Evolutionary conservation across 2,113 vertebrate genomes (phyloP).

Genomic region (Junco hyemalis): DNA sequence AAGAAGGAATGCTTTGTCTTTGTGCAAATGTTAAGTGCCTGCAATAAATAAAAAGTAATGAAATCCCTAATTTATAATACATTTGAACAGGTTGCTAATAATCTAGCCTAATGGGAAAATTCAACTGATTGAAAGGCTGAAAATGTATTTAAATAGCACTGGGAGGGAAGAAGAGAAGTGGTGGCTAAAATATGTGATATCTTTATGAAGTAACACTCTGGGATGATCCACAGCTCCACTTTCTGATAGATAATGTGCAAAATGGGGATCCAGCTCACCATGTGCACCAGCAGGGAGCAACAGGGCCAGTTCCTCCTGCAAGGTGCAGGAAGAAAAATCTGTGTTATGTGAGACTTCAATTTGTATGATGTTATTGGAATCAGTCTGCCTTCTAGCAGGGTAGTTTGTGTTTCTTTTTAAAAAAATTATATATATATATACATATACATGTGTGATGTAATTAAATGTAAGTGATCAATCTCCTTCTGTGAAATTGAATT

Average conservation of each 20-base stretch:
- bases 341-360: background rate
- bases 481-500: background rate
- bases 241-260: background rate
- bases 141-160: background rate
- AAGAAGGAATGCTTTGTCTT: background rate
- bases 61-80: constrained; percentile 26
- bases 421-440: too few relatives aligned
- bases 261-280: background rate
- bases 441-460: background rate
- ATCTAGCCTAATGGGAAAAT: constrained; percentile 25
- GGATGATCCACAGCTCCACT: background rate
- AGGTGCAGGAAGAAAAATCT: background rate
- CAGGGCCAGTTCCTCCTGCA: background rate
- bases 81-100: constrained; percentile 27
- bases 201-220: background rate
- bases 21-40: constrained; percentile 34
- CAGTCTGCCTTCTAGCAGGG: background rate
- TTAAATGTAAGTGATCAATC: background rate
- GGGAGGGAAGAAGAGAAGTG: background rate
- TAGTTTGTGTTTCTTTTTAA: background rate
- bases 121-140: constrained; percentile 10
- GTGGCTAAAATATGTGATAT: background rate
- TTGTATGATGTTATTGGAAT: background rate
- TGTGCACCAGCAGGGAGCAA: background rate
- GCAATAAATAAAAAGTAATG: constrained; percentile 35